These are phyloP conservation scores for Mionectes olivaceus DNA, from an alignment of 2,797 vertebrate genomes.

Conservation along the genomic window DNA sequence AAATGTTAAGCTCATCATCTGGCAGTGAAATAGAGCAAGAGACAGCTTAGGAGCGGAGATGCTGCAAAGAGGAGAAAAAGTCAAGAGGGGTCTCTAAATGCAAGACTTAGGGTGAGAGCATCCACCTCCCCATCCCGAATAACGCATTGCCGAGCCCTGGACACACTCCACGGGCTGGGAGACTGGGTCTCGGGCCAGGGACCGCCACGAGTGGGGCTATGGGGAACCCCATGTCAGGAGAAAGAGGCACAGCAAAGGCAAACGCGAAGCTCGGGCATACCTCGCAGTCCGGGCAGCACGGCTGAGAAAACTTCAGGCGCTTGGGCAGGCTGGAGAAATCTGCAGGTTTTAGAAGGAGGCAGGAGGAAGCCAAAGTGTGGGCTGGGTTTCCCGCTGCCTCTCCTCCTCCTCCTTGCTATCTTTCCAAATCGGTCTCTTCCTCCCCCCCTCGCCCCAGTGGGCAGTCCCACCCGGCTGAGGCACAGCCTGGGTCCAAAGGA, in stretches of 20 bases:
- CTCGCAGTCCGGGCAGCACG: constrained; percentile 79
- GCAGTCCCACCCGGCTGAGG: constrained; percentile 70
- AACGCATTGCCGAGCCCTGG: fast-evolving
- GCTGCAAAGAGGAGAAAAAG: not conserved
- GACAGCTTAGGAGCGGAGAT: not conserved
- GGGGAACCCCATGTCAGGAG: not conserved
- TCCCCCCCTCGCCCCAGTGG: constrained; percentile 71
- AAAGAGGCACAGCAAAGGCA: not conserved
- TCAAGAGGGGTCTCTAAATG: not conserved
- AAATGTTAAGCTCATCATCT: not conserved
- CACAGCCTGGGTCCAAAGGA: constrained; percentile 25
- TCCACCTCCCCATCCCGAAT: not conserved
- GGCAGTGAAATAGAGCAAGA: not conserved
- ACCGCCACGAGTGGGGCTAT: not conserved
- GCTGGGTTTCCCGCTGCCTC: constrained; percentile 74
- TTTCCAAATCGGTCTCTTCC: constrained; percentile 70
- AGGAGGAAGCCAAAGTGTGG: constrained; percentile 78
- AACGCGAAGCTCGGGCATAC: constrained; percentile 79
- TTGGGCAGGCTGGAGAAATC: constrained; percentile 81
- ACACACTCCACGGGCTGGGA: not conserved
- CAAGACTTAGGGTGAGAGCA: not conserved
- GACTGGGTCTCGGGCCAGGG: not conserved
- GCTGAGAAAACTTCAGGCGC: constrained; percentile 81
- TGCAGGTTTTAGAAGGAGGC: constrained; percentile 81
- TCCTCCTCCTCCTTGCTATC: constrained; percentile 53